phyloP scores from a whole-genome alignment of 2,113 vertebrate species.

The Melanocharis versteri region DNA sequence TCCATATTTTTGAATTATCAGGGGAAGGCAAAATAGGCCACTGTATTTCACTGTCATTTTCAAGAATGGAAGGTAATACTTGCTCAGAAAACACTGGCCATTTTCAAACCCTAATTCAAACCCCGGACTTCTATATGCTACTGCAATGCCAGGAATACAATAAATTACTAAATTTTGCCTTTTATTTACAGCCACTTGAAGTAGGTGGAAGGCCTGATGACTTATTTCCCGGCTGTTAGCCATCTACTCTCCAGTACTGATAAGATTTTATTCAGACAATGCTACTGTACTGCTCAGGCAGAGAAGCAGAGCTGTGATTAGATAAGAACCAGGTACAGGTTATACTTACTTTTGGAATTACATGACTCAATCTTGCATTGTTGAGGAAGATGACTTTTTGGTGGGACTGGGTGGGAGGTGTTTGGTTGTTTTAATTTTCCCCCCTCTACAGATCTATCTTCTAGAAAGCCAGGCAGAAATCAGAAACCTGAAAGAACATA shows the following conservation, averaged over 20 bases:
- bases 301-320: neutral
- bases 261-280: constrained; percentile 16
- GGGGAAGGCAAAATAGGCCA: neutral
- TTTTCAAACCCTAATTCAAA: neutral
- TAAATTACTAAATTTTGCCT: neutral
- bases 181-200: neutral
- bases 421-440: neutral
- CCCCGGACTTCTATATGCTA: neutral
- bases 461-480: neutral
- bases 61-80: neutral
- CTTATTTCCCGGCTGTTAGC: neutral
- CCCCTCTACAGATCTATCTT: neutral
- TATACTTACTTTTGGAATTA: neutral
- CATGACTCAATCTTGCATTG: neutral
- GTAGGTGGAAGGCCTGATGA: neutral
- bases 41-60: neutral
- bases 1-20: neutral
- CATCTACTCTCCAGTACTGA: neutral
- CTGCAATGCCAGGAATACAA: neutral
- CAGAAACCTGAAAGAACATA: rapidly evolving
- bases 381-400: neutral
- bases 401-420: neutral
- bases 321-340: neutral
- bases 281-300: neutral
- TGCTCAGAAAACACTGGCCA: neutral